Base-by-base conservation (phyloP, 1,140 invertebrate genomes). In the Euborellia annulipes region DNA sequence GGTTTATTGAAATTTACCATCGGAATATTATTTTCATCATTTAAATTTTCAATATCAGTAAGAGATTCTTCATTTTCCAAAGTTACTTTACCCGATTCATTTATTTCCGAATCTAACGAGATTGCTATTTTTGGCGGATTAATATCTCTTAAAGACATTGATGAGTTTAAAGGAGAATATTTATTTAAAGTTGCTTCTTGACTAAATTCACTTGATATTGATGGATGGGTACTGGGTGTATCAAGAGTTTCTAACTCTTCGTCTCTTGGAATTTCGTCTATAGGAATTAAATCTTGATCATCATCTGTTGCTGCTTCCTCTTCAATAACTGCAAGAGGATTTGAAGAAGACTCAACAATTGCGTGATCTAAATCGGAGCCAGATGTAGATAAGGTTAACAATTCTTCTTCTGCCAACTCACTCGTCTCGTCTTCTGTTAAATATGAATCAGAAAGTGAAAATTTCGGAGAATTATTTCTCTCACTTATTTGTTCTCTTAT, bases 221-320 rank as follows among this genome's bases (percentile, higher is more conserved):
- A 18, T 38, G 3, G 36, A 38, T 17, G 16, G 16, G 36, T 8
- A 38, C 14, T 17, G 36, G 8, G 13, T 17, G 36, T 38, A 8
- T 38, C 36, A 17, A 38, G 36, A 38, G 8, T n/a, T 42, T 42
- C 7, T 9, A 36, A 14, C 14, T 14, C 22, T 14, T 42, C 41
- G 8, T 7, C 8, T 20, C 16, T 18, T 14, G 46, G 46, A 22
- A 45, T 32, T 17, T 46, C 47, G 41, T 52, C 50, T 11, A 41
- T 44, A 17, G 44, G 39, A 34, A 52, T 43, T 11, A 43, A 2
- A 6, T 52, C 50, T n/a, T 38, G 47, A 43, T 52, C 47, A n/a
- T 52, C 44, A 32, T 52, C 50, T 21, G 47, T 52, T 37, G 50
- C 44, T 17, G 27, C 46, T 45, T 52, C 47, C 20, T 52, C 50